A percentile compares a stretch with the other conserved stretches of the same genome.
These are phyloP conservation scores for Rallus limicola DNA, from an alignment of 2,113 vertebrate genomes.

Conservation along the genomic window DNA sequence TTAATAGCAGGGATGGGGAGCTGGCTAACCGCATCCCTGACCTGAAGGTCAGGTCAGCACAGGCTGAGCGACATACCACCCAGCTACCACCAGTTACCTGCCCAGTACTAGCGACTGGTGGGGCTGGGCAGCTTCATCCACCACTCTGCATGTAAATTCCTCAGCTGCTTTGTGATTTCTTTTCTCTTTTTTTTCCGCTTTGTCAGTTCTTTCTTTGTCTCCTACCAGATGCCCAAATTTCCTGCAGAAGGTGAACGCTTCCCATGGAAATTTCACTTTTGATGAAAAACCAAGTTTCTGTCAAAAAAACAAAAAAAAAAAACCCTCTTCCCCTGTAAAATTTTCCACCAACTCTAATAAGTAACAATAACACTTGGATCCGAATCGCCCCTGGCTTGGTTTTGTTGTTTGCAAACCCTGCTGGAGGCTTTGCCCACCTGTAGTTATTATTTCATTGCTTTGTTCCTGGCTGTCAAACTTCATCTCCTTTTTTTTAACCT, in stretches of 20 bases:
- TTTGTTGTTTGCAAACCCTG: constrained; percentile 67
- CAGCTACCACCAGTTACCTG: neutral
- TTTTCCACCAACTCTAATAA: constrained; percentile 17
- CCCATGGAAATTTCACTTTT: constrained; percentile 34
- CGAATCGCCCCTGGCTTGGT: constrained; percentile 31
- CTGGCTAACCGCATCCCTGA: neutral
- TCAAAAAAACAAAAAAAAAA: neutral
- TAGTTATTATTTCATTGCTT: constrained; percentile 68
- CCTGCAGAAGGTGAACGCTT: neutral
- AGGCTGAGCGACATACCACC: neutral
- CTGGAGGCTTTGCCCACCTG: constrained; percentile 69
- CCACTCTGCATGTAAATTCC: neutral
- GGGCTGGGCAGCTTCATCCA: neutral
- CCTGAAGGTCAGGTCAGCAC: neutral
- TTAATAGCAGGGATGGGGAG: neutral
- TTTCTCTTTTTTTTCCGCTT: rapidly evolving
- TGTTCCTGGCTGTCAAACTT: constrained; percentile 64
- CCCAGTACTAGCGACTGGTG: neutral
- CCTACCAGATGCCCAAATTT: neutral
- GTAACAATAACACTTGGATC: constrained; percentile 51
- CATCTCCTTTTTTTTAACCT: constrained; percentile 45
- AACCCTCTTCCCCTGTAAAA: neutral
- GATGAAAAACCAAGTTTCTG: constrained; percentile 51
- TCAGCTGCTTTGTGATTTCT: neutral
- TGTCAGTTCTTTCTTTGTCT: neutral